Percentiles rank a stretch among this genome's conserved stretches.
Conservation (phyloP, 2,888 invertebrate species). For the Melanotus villosus region DNA sequence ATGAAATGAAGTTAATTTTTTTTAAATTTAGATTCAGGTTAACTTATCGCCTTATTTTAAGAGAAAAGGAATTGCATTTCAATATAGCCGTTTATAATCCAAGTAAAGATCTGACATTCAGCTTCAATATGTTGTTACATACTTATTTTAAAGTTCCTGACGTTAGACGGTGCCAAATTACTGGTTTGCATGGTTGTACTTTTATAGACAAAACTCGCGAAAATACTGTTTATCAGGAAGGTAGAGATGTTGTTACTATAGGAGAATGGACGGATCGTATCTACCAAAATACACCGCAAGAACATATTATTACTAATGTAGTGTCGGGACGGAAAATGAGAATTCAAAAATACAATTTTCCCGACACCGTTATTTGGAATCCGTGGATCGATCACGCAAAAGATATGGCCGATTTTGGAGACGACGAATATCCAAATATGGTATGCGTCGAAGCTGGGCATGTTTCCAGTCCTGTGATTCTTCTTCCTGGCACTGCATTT, state of each 20-base stretch:
- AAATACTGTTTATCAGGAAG: slow-evolving; percentile 89
- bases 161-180: slow-evolving; percentile 91
- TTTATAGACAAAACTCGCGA: slow-evolving; percentile 87
- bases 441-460: slow-evolving; percentile 96
- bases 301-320: slow-evolving; percentile 93
- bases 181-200: slow-evolving; percentile 88
- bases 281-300: slow-evolving; percentile 93
- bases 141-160: slow-evolving; percentile 97
- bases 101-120: slow-evolving; percentile 91
- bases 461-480: slow-evolving; percentile 88
- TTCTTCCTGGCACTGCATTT: slow-evolving; percentile 92
- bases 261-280: slow-evolving; percentile 94
- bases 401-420: slow-evolving; percentile 95
- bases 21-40: slow-evolving; percentile 81
- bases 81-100: slow-evolving; percentile 95
- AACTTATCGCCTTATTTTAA: slow-evolving; percentile 91
- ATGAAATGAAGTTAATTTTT: not conserved
- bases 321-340: slow-evolving; percentile 93
- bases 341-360: slow-evolving; percentile 94
- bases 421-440: slow-evolving; percentile 97
- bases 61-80: slow-evolving; percentile 93
- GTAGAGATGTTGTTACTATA: slow-evolving; percentile 90
- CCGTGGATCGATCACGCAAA: slow-evolving; percentile 96
- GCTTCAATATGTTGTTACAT: slow-evolving; percentile 93
- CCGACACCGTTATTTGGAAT: slow-evolving; percentile 98